These are phyloP conservation scores for Agrotis ipsilon DNA, from an alignment of 2,888 invertebrate species.

Conservation along the genomic window DNA sequence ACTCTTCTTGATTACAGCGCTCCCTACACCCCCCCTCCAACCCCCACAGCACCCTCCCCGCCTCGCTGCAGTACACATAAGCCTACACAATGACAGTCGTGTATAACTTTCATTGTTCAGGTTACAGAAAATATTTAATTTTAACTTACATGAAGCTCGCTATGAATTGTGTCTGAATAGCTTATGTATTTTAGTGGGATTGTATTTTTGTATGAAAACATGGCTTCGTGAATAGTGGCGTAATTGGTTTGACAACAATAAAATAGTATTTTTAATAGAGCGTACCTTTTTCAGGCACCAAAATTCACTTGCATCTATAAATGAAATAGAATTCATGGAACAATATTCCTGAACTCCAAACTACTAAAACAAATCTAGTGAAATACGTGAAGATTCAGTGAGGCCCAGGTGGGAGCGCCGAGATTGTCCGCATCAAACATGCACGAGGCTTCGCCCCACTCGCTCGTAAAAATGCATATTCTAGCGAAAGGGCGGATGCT, in stretches of 20 bases:
- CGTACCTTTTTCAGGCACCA: not conserved
- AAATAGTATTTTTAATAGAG: not conserved
- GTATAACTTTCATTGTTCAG: constrained; percentile 75
- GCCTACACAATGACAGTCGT: constrained; percentile 81
- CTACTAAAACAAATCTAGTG: constrained; percentile 48
- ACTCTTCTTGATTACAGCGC: constrained; percentile 91
- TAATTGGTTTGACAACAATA: constrained; percentile 5
- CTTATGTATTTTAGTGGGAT: constrained; percentile 30
- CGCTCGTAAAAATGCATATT: constrained; percentile 91
- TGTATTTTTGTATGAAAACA: constrained; percentile 13
- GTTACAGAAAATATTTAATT: constrained; percentile 69
- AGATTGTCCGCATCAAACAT: constrained; percentile 89
- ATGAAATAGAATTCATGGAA: not conserved
- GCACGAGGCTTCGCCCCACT: constrained; percentile 80
- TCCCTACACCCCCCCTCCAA: constrained; percentile 73
- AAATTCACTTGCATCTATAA: not conserved
- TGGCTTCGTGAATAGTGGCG: not conserved
- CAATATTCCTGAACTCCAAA: not conserved
- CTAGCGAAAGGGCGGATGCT: constrained; percentile 84
- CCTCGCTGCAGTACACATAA: constrained; percentile 81
- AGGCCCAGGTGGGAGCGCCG: constrained; percentile 76
- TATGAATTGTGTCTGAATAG: constrained; percentile 26
- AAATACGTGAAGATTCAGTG: constrained; percentile 48
- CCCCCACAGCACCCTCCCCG: constrained; percentile 73
- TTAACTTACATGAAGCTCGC: constrained; percentile 45